A percentile compares a stretch with the other conserved stretches of the same genome.
Evolutionary conservation across 2,797 vertebrate genomes (phyloP).

Genomic region (Sarcoramphus papa): DNA sequence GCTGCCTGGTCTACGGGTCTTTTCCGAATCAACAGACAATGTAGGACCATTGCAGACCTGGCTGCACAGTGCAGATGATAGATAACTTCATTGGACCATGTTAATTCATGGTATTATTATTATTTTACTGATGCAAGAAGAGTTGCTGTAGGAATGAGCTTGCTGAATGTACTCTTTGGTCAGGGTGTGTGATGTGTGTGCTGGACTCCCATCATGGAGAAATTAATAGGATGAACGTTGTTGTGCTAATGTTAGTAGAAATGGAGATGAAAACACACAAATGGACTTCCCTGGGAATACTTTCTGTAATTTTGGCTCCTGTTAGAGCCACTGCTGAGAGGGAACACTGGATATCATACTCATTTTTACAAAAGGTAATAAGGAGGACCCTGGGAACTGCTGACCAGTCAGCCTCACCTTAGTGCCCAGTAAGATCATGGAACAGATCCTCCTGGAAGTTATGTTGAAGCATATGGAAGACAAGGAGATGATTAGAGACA

Average conservation of each 20-base stretch:
- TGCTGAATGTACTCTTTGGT: not conserved
- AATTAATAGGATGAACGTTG: not conserved
- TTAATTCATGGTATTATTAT: not conserved
- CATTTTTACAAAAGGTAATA: not conserved
- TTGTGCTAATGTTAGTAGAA: not conserved
- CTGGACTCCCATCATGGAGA: not conserved
- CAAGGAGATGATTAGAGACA: not conserved
- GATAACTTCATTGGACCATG: not conserved
- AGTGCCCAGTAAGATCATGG: not conserved
- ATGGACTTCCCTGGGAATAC: not conserved
- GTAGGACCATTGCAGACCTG: not conserved
- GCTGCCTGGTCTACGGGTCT: not conserved
- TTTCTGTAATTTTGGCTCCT: not conserved
- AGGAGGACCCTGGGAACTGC: not conserved
- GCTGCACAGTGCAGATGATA: not conserved
- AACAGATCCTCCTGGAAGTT: not conserved
- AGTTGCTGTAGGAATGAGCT: not conserved
- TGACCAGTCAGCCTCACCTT: not conserved
- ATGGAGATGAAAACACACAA: not conserved
- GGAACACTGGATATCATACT: accelerated
- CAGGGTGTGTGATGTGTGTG: not conserved
- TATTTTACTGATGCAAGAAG: not conserved
- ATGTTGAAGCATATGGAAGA: not conserved
- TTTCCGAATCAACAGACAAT: not conserved
- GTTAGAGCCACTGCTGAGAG: not conserved